Evolutionary conservation across 2,113 vertebrate species (phyloP), one percentile per base, ranked within the genome.

Genomic region (Burhinus oedicnemus): DNA sequence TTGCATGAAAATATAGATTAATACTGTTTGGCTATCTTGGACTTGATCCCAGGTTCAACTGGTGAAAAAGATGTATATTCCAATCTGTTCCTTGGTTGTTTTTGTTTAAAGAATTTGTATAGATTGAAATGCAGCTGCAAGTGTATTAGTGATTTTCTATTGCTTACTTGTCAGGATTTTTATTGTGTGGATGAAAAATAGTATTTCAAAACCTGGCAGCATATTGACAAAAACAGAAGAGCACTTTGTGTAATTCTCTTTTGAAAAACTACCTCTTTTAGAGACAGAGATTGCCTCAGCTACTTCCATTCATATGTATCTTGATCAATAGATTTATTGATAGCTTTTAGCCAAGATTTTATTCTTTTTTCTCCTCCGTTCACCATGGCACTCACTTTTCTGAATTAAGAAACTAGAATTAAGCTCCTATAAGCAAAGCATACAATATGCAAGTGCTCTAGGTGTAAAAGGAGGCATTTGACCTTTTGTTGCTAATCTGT

Each of bases 171-270:
- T 98, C 94, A 95, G 96, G 97, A 97, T 97, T 98, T 98, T 98
- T 98, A 97, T 98, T 98, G 93, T 98, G 97, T 96, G 78, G 82
- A 95, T 97, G 96, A 98, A 98, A 98, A 98, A 97, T 97, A 96
- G 95, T 96, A 97, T 98, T 98, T 98, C 95, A 98, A 98, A 98
- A 98, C 97, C 98, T 98, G 97, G 98, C 97, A 98, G 98, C 93
- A 95, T 98, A 98, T 98, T 98, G 98, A 98, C 98, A 98, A 98
- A 98, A 98, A 96, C 97, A 97, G 94, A 98, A 86, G 96, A 98
- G 96, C 97, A 98, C 97, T 99, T 98, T 98, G 96, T 98, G 93
- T 98, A 98, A 98, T 99, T 99, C 97, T 98, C 96, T 95, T 98
- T 98, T 98, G 97, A 98, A 98, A 99, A 98, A 97, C 95, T 98